These are phyloP conservation scores for Aphelinus atriplicis DNA, from an alignment of 1,140 invertebrate species.

Conservation along the genomic window DNA sequence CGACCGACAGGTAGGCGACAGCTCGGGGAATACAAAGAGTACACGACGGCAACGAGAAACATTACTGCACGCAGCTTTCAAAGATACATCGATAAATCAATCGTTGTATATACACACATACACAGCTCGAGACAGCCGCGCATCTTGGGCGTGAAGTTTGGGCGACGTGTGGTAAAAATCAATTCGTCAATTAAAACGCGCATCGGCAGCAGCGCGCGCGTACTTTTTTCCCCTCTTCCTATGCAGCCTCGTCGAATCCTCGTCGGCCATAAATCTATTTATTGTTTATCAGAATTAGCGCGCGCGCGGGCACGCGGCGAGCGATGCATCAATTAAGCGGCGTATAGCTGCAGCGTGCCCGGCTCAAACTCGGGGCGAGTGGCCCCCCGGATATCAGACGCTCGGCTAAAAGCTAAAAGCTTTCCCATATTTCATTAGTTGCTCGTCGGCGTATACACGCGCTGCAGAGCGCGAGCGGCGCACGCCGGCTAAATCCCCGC, in stretches of 20 bases:
- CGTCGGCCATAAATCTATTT: slow-evolving; percentile 54
- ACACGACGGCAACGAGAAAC: no score
- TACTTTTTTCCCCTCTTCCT: slow-evolving; percentile 12
- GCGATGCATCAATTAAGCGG: slow-evolving; percentile 59
- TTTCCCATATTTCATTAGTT: slow-evolving; percentile 65
- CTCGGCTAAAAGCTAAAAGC: slow-evolving; percentile 64
- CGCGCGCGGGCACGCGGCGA: slow-evolving; percentile 23
- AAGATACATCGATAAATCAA: no score
- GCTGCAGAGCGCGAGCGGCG: not conserved
- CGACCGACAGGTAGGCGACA: no score
- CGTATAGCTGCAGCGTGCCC: slow-evolving; percentile 23
- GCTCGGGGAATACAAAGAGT: no score
- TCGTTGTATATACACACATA: no score
- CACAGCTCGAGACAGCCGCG: no score
- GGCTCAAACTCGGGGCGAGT: slow-evolving; percentile 29
- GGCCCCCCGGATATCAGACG: slow-evolving; percentile 55
- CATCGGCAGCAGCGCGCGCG: not conserved
- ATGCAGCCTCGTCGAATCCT: not conserved
- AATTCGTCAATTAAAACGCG: slow-evolving; percentile 33
- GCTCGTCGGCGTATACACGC: slow-evolving; percentile 33
- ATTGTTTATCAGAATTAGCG: slow-evolving; percentile 60
- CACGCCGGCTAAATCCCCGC: not conserved
- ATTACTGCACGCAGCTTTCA: no score
- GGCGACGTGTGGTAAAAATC: slow-evolving; percentile 21
- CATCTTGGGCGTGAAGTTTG: not conserved